phyloP scores from a whole-genome alignment of 2,113 vertebrate genomes.

The Colistium nudipinnis region DNA sequence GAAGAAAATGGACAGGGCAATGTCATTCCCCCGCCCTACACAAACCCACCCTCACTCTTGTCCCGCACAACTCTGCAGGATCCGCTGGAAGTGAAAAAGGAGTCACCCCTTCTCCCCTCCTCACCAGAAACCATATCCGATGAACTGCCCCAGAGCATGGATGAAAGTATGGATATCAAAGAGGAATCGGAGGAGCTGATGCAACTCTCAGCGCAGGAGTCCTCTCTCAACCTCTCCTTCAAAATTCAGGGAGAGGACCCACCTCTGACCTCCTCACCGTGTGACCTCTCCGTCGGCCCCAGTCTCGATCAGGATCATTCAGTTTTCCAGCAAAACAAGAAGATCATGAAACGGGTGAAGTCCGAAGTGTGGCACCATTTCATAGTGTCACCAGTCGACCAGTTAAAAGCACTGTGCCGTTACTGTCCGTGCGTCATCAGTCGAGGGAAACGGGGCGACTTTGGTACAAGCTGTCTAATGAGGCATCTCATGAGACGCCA shows the following conservation, averaged over 20 bases:
- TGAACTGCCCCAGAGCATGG: conserved; percentile 72
- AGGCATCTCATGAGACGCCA: conserved; percentile 92
- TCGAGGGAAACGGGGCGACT: conserved; percentile 91
- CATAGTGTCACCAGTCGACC: conserved; percentile 88
- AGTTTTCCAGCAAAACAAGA: conserved; percentile 93
- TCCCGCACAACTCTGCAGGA: conserved; percentile 84
- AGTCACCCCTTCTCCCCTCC: conserved; percentile 76
- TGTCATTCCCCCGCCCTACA: conserved; percentile 88
- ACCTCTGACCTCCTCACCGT: conserved; percentile 81
- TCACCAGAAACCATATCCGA: conserved; percentile 86
- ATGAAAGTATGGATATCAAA: conserved; percentile 76
- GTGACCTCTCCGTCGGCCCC: conserved; percentile 77
- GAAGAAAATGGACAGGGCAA: conserved; percentile 92
- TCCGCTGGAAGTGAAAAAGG: conserved; percentile 79
- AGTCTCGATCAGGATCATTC: conserved; percentile 79
- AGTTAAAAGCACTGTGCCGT: conserved; percentile 92
- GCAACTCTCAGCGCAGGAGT: conserved; percentile 78
- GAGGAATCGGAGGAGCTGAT: conserved; percentile 83
- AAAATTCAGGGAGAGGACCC: conserved; percentile 79
- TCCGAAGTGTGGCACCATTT: conserved; percentile 98
- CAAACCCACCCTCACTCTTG: conserved; percentile 87
- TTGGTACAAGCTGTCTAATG: conserved; percentile 96
- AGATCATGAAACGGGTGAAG: conserved; percentile 93
- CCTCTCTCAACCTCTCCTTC: conserved; percentile 81
- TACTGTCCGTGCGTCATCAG: conserved; percentile 94